Conservation (phyloP, 1,140 invertebrate species). For the Drosophila bipectinata region DNA sequence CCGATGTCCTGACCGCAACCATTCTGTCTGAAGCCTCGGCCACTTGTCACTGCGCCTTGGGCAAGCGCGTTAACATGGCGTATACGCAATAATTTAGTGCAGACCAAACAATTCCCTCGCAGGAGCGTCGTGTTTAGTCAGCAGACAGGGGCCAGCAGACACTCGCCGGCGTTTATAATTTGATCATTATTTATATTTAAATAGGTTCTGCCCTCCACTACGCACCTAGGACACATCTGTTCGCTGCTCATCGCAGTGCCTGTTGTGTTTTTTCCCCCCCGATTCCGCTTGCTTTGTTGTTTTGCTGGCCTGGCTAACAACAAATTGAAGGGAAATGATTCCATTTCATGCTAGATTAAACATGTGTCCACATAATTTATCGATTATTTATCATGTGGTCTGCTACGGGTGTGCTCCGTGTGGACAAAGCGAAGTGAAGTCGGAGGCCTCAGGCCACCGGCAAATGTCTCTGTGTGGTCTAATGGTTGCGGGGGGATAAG, state of each 20-base stretch:
- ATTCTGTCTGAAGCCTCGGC: constrained; percentile 16
- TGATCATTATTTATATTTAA: constrained; percentile 79
- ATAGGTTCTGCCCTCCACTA: constrained; percentile 39
- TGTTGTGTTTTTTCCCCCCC: constrained; percentile 38
- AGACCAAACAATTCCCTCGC: constrained; percentile 19
- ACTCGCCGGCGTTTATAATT: constrained; percentile 65
- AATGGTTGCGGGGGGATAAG: constrained; percentile 1
- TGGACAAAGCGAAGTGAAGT: constrained; percentile 62
- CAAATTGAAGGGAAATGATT: constrained; percentile 84
- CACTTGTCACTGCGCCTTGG: constrained; percentile 44
- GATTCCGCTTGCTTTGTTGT: constrained; percentile 48
- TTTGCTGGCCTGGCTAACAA: constrained; percentile 66
- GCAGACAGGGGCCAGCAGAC: constrained; percentile 36
- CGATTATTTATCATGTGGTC: constrained; percentile 83
- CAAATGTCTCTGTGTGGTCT: constrained; percentile 9
- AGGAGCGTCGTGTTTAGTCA: constrained; percentile 15
- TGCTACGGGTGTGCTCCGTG: constrained; percentile 52
- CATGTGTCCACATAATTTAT: constrained; percentile 84
- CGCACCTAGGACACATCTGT: constrained; percentile 61
- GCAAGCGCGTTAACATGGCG: constrained; percentile 48
- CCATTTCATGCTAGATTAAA: constrained; percentile 83
- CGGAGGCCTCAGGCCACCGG: constrained; percentile 41
- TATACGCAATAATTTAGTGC: constrained; percentile 63
- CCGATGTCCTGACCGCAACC: neutral
- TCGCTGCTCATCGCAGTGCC: constrained; percentile 15